phyloP scores from a whole-genome alignment of 2,888 invertebrate species.

The Neoascia interrupta region DNA sequence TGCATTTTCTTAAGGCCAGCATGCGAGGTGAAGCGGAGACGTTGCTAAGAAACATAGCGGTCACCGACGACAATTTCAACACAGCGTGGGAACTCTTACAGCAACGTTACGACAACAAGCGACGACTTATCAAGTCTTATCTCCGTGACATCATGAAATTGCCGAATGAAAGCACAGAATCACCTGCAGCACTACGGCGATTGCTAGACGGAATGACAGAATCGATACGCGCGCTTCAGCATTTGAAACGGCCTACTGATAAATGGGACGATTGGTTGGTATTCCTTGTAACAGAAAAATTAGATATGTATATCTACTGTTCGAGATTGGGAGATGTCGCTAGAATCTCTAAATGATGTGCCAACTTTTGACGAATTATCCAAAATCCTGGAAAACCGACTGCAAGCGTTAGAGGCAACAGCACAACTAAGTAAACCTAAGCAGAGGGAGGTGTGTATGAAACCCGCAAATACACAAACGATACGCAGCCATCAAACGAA shows the following conservation, averaged over 20 bases:
- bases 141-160: background rate
- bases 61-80: background rate
- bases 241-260: slow-evolving; percentile 33
- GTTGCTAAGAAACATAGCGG: background rate
- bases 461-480: background rate
- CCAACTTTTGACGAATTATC: slow-evolving; percentile 29
- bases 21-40: background rate
- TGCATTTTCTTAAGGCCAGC: background rate
- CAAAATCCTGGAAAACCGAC: slow-evolving; percentile 35
- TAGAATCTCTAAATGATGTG: slow-evolving; percentile 24
- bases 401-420: slow-evolving; percentile 41
- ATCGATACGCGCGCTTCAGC: slow-evolving; percentile 31
- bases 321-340: slow-evolving; percentile 52
- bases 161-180: too few relatives aligned
- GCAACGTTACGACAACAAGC: slow-evolving; percentile 24
- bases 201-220: slow-evolving; percentile 43
- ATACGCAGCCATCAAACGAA: slow-evolving; percentile 23
- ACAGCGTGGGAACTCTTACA: background rate
- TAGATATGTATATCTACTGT: slow-evolving; percentile 28
- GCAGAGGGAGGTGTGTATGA: background rate
- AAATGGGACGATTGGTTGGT: slow-evolving; percentile 57
- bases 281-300: slow-evolving; percentile 44
- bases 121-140: background rate
- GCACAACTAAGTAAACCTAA: background rate
- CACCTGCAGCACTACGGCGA: background rate